Conservation (phyloP, 2,888 invertebrate genomes). For the Argyresthia goedartella region DNA sequence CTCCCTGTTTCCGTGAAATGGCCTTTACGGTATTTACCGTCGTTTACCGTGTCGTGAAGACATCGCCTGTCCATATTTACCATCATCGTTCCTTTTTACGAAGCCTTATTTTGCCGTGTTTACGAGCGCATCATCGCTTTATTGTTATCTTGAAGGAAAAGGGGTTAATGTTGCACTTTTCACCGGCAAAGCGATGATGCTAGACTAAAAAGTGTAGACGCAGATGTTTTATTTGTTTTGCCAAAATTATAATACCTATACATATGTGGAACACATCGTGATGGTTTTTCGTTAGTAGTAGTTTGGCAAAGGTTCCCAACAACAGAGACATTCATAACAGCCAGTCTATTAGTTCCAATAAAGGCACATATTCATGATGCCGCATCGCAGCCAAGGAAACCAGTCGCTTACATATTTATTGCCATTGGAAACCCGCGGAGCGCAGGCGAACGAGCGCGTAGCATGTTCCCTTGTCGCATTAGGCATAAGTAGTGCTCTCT, state of each 20-base stretch:
- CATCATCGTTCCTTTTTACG: constrained; percentile 59
- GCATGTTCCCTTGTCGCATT: constrained; percentile 69
- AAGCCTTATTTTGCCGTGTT: constrained; percentile 43
- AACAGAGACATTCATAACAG: background rate
- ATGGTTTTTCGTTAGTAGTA: too few species aligned
- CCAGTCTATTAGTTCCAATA: background rate
- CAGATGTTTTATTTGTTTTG: too few species aligned
- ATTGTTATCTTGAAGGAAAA: constrained; percentile 49
- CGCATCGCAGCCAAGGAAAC: background rate
- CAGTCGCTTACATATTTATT: constrained; percentile 49
- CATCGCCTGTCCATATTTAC: constrained; percentile 62
- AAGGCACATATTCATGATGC: background rate
- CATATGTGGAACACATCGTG: too few species aligned
- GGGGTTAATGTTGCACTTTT: constrained; percentile 55
- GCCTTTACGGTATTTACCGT: background rate
- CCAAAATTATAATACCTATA: too few species aligned
- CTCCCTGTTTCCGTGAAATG: too few species aligned
- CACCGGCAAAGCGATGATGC: constrained; percentile 12
- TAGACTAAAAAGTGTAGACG: constrained; percentile 4
- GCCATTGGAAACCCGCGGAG: constrained; percentile 43
- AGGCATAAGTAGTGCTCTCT: constrained; percentile 70
- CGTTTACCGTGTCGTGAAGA: constrained; percentile 20
- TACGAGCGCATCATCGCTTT: constrained; percentile 50
- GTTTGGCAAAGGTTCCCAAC: constrained; percentile 15
- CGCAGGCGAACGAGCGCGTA: constrained; percentile 47